Percentiles rank a stretch among this genome's conserved stretches.
Conservation (phyloP, 2,888 invertebrate species). For the Cheilosia soror region DNA sequence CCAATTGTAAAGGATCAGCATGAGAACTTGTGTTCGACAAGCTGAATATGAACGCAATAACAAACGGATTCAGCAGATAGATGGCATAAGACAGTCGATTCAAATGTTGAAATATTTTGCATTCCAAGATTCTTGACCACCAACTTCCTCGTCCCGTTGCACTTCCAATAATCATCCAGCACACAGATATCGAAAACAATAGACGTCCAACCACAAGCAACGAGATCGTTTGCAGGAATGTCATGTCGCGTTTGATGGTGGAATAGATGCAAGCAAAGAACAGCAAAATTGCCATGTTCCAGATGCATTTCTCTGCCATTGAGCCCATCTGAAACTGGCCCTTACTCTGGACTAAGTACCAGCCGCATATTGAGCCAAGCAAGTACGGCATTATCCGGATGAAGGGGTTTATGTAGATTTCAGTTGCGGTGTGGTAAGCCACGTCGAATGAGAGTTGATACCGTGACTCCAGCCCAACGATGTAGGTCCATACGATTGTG, state of each 20-base stretch:
- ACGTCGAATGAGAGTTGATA: conserved; percentile 83
- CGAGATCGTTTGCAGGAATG: conserved; percentile 83
- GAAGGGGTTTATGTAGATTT: conserved; percentile 85
- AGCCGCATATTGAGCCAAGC: conserved; percentile 84
- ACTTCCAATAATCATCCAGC: conserved; percentile 86
- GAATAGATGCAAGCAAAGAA: conserved; percentile 82
- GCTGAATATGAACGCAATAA: conserved; percentile 84
- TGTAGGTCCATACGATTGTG: conserved; percentile 80
- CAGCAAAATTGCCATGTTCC: conserved; percentile 81
- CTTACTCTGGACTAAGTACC: conserved; percentile 81
- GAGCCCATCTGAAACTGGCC: conserved; percentile 78
- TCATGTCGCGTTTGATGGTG: conserved; percentile 83
- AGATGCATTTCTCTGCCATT: conserved; percentile 79
- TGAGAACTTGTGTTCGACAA: conserved; percentile 81
- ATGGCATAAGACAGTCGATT: conserved; percentile 86
- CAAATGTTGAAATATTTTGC: conserved; percentile 83
- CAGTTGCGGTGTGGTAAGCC: conserved; percentile 82
- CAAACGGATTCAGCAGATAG: conserved; percentile 86
- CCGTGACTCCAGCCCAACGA: conserved; percentile 79
- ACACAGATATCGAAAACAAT: conserved; percentile 85
- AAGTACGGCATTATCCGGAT: conserved; percentile 85
- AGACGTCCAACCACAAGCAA: conserved; percentile 85
- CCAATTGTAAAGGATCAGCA: conserved; percentile 83
- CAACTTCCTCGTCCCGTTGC: conserved; percentile 84
- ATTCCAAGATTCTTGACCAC: conserved; percentile 83